phyloP scores from a whole-genome alignment of 2,888 invertebrate species.

The Andrena trimmerana region DNA sequence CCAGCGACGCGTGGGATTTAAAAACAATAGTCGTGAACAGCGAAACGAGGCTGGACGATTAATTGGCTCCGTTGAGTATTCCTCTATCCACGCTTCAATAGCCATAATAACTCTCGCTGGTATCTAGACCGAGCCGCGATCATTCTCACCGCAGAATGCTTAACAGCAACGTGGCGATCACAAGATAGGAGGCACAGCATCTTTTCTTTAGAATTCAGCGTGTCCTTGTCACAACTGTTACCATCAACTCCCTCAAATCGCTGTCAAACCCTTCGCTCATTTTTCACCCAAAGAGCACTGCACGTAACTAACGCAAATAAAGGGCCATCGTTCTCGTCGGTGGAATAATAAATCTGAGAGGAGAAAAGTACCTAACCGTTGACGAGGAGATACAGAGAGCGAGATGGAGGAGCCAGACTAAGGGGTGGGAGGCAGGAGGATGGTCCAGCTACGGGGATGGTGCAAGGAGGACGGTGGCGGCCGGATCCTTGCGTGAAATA shows the following conservation, averaged over 20 bases:
- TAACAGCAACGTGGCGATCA: slow-evolving; percentile 3
- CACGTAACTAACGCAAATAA: slow-evolving; percentile 21
- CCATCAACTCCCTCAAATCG: no score
- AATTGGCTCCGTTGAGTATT: slow-evolving; percentile 30
- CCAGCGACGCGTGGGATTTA: slow-evolving; percentile 16
- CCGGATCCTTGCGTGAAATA: slow-evolving; percentile 73
- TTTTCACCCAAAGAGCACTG: no score
- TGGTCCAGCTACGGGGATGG: background rate
- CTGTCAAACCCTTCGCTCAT: no score
- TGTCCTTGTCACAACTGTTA: no score
- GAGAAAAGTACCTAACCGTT: background rate
- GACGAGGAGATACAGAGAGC: background rate
- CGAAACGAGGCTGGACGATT: slow-evolving; percentile 26
- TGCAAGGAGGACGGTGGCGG: slow-evolving; percentile 2
- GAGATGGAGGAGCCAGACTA: slow-evolving; percentile 4
- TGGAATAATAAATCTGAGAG: slow-evolving; percentile 23
- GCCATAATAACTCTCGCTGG: slow-evolving; percentile 5
- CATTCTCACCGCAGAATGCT: slow-evolving; percentile 3
- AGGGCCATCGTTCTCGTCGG: slow-evolving; percentile 25
- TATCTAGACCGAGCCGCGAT: background rate
- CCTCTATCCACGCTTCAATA: background rate
- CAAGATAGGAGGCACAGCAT: background rate
- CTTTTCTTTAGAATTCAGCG: background rate
- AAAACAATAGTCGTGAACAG: slow-evolving; percentile 25
- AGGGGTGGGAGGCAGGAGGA: no score